A percentile compares a stretch with the other conserved stretches of the same genome.
Conservation (phyloP, 2,888 invertebrate genomes). For the Panopea generosa region DNA sequence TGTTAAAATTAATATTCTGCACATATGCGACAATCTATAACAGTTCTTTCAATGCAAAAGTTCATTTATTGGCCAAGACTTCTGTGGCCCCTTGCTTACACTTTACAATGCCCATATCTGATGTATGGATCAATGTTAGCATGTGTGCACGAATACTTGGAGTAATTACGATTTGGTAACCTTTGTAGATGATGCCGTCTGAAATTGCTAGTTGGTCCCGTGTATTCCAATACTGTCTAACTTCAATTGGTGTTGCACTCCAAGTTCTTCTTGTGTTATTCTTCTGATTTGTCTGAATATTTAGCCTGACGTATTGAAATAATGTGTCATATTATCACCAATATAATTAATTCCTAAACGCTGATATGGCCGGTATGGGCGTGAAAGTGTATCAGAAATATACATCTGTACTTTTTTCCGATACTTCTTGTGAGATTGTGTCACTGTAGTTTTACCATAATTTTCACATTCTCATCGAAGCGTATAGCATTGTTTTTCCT, state of each 20-base stretch:
- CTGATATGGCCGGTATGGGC: conserved; percentile 57
- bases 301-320: too few relatives aligned
- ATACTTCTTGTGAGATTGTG: too few relatives aligned
- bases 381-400: conserved; percentile 50
- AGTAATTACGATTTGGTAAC: conserved; percentile 49
- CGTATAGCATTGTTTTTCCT: too few relatives aligned
- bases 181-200: conserved; percentile 55
- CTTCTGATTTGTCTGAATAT: too few relatives aligned
- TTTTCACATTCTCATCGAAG: too few relatives aligned
- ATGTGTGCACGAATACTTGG: conserved; percentile 45
- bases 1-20: too few relatives aligned
- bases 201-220: conserved; percentile 41
- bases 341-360: background rate
- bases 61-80: conserved; percentile 60
- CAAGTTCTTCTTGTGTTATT: too few relatives aligned
- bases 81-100: conserved; percentile 54
- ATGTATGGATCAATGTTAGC: conserved; percentile 39
- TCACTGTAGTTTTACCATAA: too few relatives aligned
- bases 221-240: conserved; percentile 43
- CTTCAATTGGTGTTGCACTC: conserved; percentile 35
- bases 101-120: conserved; percentile 60
- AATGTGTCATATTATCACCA: conserved; percentile 2
- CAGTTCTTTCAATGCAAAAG: conserved; percentile 36
- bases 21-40: conserved; percentile 49
- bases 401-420: conserved; percentile 50